Conservation (phyloP, 2,797 vertebrate genomes). For the Rhincodon typus region DNA sequence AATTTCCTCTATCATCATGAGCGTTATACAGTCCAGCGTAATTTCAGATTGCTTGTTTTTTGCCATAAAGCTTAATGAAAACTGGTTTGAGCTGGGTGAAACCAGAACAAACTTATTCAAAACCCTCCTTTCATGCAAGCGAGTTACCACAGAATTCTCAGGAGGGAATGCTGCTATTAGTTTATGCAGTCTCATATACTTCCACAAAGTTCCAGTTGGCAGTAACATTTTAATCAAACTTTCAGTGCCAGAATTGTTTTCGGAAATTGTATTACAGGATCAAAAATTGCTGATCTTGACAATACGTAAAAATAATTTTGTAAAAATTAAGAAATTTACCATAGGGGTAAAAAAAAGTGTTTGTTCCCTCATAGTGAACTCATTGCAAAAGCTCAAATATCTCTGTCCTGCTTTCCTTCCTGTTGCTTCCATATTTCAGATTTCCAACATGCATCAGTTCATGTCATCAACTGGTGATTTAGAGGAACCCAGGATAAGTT, state of each 20-base stretch:
- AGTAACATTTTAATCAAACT: not conserved
- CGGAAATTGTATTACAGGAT: not conserved
- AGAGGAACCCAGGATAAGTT: not conserved
- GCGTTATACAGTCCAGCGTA: not conserved
- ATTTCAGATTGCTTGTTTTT: not conserved
- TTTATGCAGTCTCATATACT: not conserved
- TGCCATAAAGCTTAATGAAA: not conserved
- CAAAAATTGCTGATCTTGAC: not conserved
- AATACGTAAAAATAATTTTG: not conserved
- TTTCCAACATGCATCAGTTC: no score
- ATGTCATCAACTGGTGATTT: not conserved
- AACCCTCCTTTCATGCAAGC: not conserved
- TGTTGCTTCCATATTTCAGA: not conserved
- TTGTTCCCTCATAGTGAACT: not conserved
- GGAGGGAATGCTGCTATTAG: not conserved
- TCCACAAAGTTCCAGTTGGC: not conserved
- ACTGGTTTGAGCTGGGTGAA: constrained; percentile 5
- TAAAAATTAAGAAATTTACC: not conserved
- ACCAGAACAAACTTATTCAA: not conserved
- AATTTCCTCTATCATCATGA: not conserved
- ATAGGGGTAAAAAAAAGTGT: not conserved
- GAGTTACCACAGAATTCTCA: constrained; percentile 27
- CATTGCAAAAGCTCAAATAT: not conserved
- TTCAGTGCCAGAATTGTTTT: not conserved
- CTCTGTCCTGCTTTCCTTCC: not conserved